Conservation (phyloP, 2,113 vertebrate species). For the Nesospiza acunhae region DNA sequence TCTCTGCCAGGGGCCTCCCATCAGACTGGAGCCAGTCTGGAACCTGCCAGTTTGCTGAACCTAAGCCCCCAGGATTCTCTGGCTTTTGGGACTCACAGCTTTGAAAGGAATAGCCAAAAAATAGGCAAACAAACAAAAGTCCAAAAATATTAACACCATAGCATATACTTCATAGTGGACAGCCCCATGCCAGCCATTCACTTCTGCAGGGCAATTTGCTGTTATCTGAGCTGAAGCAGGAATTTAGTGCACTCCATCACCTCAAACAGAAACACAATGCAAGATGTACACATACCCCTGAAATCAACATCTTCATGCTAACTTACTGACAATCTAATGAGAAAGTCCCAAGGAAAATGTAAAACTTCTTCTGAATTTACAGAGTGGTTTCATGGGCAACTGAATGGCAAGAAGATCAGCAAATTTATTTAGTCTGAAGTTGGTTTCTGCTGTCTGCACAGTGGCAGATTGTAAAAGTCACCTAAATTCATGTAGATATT, state of each 20-base stretch:
- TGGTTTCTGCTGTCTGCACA: neutral
- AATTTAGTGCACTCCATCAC: neutral
- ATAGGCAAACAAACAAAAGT: neutral
- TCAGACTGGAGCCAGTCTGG: neutral
- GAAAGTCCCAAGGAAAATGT: neutral
- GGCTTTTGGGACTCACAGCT: neutral
- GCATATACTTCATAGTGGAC: neutral
- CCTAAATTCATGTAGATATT: slow-evolving; percentile 24
- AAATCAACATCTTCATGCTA: neutral
- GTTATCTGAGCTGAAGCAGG: neutral
- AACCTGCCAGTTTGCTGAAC: neutral
- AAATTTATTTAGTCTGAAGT: neutral
- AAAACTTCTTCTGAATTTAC: neutral
- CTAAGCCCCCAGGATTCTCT: neutral
- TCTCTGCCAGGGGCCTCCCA: neutral
- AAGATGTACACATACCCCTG: neutral
- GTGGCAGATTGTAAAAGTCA: neutral
- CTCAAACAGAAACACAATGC: neutral
- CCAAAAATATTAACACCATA: neutral
- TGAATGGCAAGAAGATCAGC: neutral
- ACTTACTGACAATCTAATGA: neutral
- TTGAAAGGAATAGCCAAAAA: neutral
- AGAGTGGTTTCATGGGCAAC: neutral
- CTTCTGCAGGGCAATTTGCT: neutral
- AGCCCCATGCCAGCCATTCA: neutral